Base-by-base conservation (phyloP, 2,888 invertebrate species). In the Thymelicus sylvestris region DNA sequence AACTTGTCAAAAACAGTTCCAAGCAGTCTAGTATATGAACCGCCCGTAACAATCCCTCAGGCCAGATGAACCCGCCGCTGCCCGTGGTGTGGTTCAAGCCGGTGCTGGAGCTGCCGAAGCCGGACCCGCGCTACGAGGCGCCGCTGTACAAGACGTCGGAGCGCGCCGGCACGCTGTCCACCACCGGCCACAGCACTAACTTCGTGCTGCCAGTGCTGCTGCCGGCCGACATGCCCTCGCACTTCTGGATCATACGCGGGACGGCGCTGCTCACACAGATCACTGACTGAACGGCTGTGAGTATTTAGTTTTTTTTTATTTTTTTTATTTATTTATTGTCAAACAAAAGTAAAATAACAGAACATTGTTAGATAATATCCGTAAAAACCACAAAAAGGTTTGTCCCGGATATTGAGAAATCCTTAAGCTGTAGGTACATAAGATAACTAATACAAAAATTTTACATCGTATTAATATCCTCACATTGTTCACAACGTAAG, bases 181-280 rank as follows among this genome's bases (percentile, higher is more conserved):
- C 98, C 0, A 98, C 98, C 0, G 98, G 98, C 0, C 98, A 98
- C 89, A 98, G 98, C 79, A 98, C 98, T 1, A 98, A 98, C 93
- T 98, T 98, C 84, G 97, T 98, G 47, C 94, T 98, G 59, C 94
- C 97, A 0, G 96, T 98, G 73, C 89, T 97, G 44, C 83, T 98
- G 65, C 96, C 96, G 0, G 95, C 97, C 0, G 83, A 88, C 19
- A 91, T 95, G 75, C 87, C 95, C 0, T 95, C 96, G 60, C 95
- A 96, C 76, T 97, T 96, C 86, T 98, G 98, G 98, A 97, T 98
- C 78, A 95, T 97, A 60, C 97, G 97, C 80, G 98, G 97, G 74
- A 97, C 98, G 0, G 98, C 98, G 0, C 92, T 98, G 3, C 95
- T 98, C 19, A 97, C 98, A 6, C 97, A 97, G 86, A 95, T 97